A percentile compares a stretch with the other conserved stretches of the same genome.
Evolutionary conservation across 2,888 invertebrate species (phyloP).

Genomic region (Xiphydria camelus): DNA sequence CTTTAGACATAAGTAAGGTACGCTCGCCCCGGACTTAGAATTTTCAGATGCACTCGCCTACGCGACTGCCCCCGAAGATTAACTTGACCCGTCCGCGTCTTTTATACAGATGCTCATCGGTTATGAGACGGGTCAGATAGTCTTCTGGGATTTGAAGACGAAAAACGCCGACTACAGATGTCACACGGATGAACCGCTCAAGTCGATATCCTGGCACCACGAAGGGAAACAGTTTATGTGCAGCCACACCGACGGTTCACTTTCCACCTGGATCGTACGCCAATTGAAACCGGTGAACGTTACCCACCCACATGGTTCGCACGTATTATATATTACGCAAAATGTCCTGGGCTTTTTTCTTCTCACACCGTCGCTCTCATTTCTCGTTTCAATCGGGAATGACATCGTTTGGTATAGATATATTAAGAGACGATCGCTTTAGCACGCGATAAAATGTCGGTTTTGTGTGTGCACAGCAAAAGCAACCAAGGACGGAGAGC

Average conservation of each 20-base stretch:
- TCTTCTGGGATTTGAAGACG: slow-evolving; percentile 92
- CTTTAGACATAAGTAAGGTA: slow-evolving; percentile 95
- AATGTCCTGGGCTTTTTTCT: slow-evolving; percentile 5
- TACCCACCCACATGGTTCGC: slow-evolving; percentile 89
- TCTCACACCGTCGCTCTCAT: background rate
- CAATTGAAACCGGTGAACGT: slow-evolving; percentile 78
- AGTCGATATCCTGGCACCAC: slow-evolving; percentile 94
- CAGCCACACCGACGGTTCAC: slow-evolving; percentile 93
- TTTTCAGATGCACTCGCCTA: background rate
- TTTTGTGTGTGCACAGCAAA: slow-evolving; percentile 75
- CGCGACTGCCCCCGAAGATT: background rate
- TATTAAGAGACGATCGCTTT: no score
- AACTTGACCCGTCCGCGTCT: background rate
- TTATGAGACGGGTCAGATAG: slow-evolving; percentile 92
- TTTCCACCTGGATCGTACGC: slow-evolving; percentile 90
- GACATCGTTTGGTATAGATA: no score
- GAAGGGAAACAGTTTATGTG: slow-evolving; percentile 98
- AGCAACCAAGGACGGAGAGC: slow-evolving; percentile 88
- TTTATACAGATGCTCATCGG: slow-evolving; percentile 84
- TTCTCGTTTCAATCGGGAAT: no score
- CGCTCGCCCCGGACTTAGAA: no score
- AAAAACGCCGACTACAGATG: slow-evolving; percentile 86
- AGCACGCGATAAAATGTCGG: no score
- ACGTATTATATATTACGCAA: background rate
- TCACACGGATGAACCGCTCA: slow-evolving; percentile 74